These are phyloP conservation scores for Trichogramma evanescens DNA, from an alignment of 2,888 invertebrate species.

Conservation along the genomic window DNA sequence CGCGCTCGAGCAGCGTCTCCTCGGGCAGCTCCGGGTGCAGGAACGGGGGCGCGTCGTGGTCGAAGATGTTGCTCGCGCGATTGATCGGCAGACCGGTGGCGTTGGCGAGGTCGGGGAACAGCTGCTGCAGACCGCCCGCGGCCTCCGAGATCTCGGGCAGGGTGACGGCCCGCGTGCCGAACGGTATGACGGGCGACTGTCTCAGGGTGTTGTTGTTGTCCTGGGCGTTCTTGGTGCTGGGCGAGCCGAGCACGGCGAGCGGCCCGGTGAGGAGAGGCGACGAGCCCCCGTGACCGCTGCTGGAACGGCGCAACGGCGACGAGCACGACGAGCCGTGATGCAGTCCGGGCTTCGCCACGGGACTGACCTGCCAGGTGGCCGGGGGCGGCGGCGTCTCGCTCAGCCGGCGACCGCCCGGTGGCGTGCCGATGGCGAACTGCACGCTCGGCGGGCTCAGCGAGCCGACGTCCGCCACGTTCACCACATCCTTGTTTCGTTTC, in stretches of 20 bases:
- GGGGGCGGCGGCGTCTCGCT: constrained; percentile 71
- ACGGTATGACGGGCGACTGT: constrained; percentile 55
- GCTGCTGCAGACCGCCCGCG: constrained; percentile 49
- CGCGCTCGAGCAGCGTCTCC: constrained; percentile 91
- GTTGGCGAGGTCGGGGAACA: constrained; percentile 46
- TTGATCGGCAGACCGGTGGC: constrained; percentile 15
- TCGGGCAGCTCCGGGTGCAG: constrained; percentile 89
- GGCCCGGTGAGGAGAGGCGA: constrained; percentile 59
- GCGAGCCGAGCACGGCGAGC: constrained; percentile 62
- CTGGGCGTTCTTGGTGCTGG: constrained; percentile 54
- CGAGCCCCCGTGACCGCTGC: constrained; percentile 39
- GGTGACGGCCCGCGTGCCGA: constrained; percentile 63
- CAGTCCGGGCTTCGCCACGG: constrained; percentile 52
- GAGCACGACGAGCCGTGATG: constrained; percentile 50
- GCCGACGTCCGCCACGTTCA: constrained; percentile 69
- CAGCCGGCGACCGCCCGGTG: constrained; percentile 57
- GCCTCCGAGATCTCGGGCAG: constrained; percentile 58
- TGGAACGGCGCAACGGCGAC: constrained; percentile 63
- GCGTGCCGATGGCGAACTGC: constrained; percentile 81
- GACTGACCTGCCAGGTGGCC: constrained; percentile 78
- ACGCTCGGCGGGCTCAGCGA: constrained; percentile 88
- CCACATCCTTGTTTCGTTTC: constrained; percentile 60
- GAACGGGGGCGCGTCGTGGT: constrained; percentile 55
- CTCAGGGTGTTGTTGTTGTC: constrained; percentile 58
- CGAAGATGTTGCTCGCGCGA: background rate